phyloP scores from a whole-genome alignment of 2,888 invertebrate species.

The Hypercompe scribonia region DNA sequence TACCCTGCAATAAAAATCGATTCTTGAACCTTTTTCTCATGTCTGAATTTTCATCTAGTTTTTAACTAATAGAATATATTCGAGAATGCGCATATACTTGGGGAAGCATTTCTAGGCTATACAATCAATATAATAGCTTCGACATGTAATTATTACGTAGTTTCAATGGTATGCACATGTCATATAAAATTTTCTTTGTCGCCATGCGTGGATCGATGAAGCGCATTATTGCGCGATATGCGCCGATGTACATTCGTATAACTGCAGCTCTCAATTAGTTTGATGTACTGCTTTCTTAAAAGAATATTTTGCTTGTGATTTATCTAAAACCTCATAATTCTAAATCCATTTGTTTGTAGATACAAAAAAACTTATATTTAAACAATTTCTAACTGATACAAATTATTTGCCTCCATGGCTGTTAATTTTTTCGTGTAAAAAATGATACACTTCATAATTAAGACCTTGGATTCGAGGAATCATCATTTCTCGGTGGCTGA shows the following conservation, averaged over 20 bases:
- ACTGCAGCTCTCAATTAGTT: background rate
- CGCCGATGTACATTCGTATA: background rate
- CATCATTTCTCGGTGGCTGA: slow-evolving; percentile 93
- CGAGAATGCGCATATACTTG: slow-evolving; percentile 6
- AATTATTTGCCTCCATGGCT: too few species aligned
- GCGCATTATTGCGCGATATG: background rate
- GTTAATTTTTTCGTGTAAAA: slow-evolving; percentile 55
- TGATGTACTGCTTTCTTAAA: too few species aligned
- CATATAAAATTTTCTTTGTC: background rate
- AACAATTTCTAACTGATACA: too few species aligned
- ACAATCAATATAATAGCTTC: slow-evolving; percentile 14
- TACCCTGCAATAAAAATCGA: slow-evolving; percentile 2
- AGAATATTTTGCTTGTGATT: background rate
- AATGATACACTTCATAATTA: slow-evolving; percentile 95
- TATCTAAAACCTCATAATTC: background rate
- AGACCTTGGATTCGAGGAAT: slow-evolving; percentile 95
- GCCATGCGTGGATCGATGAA: background rate
- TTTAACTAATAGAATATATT: background rate
- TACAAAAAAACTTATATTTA: background rate
- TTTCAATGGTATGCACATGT: too few species aligned
- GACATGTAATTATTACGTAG: too few species aligned
- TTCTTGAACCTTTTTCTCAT: background rate
- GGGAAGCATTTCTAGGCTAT: slow-evolving; percentile 6
- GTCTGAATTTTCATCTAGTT: background rate
- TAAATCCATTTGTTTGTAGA: background rate